Base-by-base conservation (phyloP, 2,797 vertebrate species). In the Phataginus tetradactyla region DNA sequence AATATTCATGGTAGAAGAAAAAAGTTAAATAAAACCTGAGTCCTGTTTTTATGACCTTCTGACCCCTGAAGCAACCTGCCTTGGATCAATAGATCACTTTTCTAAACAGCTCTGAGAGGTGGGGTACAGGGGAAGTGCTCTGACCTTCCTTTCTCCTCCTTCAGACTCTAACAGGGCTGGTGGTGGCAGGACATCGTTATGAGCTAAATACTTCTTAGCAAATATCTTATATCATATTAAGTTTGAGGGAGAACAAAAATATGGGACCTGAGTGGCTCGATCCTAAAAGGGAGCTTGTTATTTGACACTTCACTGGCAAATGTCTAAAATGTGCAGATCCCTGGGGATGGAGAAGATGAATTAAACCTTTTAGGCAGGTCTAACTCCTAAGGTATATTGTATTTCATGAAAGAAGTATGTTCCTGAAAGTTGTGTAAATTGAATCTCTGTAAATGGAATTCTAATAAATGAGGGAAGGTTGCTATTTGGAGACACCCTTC, bases 401-500 rank as follows among this genome's bases (percentile, higher is more conserved):
- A 72, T 95, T 89, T 96, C 91, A 79, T 34, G 75, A 66, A 95
- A 84, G 69, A 96, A 95, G 57, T 0, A 0, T 95, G 68, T 96
- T 93, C 79, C 91, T 86, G 59, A 95, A 94, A 79, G 77, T 88
- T 77, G 42, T 92, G 42, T 75, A 95, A 95, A 94, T 27, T 75
- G 39, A 78, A 94, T 92, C 71, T 94, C 64, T 79, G 34, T 91
- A 78, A 79, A 80, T 80, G 83, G 86, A 95, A 92, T 88, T 88
- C 85, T 80, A 95, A 86, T 92, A 79, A 95, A 91, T 39, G 42
- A 53, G 42, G 51, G 23, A 27, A 14, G 25, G 51, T 69, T 94
- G 57, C 78, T 74, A 29, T 92, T 96, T 91, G 83, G 91, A 96
- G 83, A 71, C 79, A 53, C 53, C 13, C 15, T 71, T 77, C 69